A percentile compares a stretch with the other conserved stretches of the same genome.
Evolutionary conservation across 2,888 invertebrate species (phyloP).

Genomic region (Erannis defoliaria): DNA sequence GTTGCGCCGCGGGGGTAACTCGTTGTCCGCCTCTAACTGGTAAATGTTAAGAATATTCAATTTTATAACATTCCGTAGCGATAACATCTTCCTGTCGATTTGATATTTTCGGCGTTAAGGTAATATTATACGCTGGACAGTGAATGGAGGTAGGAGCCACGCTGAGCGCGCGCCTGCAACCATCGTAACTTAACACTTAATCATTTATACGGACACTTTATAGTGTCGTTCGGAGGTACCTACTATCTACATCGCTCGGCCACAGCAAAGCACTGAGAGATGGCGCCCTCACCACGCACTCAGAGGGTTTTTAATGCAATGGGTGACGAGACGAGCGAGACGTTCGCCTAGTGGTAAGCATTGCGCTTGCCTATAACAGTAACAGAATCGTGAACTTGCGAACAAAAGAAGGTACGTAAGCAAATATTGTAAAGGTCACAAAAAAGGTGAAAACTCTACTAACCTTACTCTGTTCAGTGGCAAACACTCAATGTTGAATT

Average conservation of each 20-base stretch:
- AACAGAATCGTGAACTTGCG: too few species aligned
- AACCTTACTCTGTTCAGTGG: too few species aligned
- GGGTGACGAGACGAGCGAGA: too few species aligned
- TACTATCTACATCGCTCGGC: slow-evolving; percentile 49
- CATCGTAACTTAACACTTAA: slow-evolving; percentile 85
- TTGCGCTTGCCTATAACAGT: too few species aligned
- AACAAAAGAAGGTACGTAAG: too few species aligned
- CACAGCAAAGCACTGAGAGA: slow-evolving; percentile 49
- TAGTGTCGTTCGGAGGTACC: slow-evolving; percentile 61
- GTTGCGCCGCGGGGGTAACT: slow-evolving; percentile 71
- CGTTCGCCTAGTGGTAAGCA: too few species aligned
- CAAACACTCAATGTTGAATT: too few species aligned
- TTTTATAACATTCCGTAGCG: slow-evolving; percentile 83
- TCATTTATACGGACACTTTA: slow-evolving; percentile 82
- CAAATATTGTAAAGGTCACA: too few species aligned
- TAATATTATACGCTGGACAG: slow-evolving; percentile 76
- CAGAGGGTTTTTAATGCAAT: slow-evolving; percentile 2
- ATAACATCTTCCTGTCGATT: slow-evolving; percentile 85
- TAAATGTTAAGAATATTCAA: slow-evolving; percentile 83
- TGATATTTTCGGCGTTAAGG: slow-evolving; percentile 85
- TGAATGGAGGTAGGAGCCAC: slow-evolving; percentile 77
- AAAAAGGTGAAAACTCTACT: too few species aligned
- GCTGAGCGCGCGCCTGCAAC: slow-evolving; percentile 77
- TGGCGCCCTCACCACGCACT: slow-evolving; percentile 31
- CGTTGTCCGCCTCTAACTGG: slow-evolving; percentile 54